Percentiles rank a stretch among this genome's conserved stretches.
Evolutionary conservation across 2,113 vertebrate genomes (phyloP).

Genomic region (Sigmodon hispidus): DNA sequence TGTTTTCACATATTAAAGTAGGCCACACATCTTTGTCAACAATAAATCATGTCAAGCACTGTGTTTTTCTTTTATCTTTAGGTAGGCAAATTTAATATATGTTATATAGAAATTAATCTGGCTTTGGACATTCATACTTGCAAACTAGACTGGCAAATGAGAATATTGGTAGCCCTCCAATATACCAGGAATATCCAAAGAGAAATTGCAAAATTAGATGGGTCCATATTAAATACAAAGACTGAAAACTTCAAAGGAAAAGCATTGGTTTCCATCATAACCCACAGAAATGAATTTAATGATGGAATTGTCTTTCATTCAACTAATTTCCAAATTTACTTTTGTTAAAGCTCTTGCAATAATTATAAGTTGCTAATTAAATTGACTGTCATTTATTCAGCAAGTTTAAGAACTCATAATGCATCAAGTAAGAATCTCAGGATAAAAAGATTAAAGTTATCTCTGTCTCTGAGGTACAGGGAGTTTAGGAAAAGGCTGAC

Average conservation of each 20-base stretch:
- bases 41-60: constrained; percentile 69
- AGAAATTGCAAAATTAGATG: constrained; percentile 61
- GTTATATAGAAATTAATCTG: constrained; percentile 60
- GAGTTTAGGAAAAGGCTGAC: neutral
- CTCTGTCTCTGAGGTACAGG: neutral
- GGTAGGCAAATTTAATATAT: constrained; percentile 57
- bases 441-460: constrained; percentile 7
- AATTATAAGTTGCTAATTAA: constrained; percentile 55
- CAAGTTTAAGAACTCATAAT: neutral
- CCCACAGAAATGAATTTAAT: constrained; percentile 28
- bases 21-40: constrained; percentile 69
- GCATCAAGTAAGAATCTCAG: neutral
- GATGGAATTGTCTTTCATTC: constrained; percentile 29
- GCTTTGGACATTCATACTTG: constrained; percentile 66
- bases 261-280: constrained; percentile 55
- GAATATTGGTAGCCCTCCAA: constrained; percentile 50
- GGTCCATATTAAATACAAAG: constrained; percentile 42
- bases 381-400: constrained; percentile 39
- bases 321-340: constrained; percentile 51
- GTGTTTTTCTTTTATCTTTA: constrained; percentile 71
- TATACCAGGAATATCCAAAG: constrained; percentile 47
- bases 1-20: constrained; percentile 71
- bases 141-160: constrained; percentile 64
- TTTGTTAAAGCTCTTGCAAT: constrained; percentile 39
- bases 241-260: constrained; percentile 38